phyloP scores from a whole-genome alignment of 1,140 invertebrate genomes.

The Phocides pigmalion region DNA sequence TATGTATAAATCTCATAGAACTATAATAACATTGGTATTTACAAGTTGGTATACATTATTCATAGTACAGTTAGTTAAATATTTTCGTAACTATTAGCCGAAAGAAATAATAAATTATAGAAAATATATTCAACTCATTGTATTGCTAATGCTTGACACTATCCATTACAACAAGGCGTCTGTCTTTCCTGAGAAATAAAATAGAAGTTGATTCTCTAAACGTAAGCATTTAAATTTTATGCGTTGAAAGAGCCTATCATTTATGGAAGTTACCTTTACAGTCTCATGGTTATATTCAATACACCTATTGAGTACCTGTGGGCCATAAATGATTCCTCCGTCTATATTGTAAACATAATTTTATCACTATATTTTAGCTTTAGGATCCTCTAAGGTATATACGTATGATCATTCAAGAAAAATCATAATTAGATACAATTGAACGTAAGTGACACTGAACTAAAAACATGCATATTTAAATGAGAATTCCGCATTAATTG shows the following conservation, averaged over 20 bases:
- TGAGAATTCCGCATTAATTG: slow-evolving; percentile 20
- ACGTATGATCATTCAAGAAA: too few relatives aligned
- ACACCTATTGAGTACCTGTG: background rate
- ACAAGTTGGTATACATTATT: too few relatives aligned
- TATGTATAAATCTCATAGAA: too few relatives aligned
- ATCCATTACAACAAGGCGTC: background rate
- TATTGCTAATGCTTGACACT: background rate
- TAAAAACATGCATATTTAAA: slow-evolving; percentile 5
- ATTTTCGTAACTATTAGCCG: too few relatives aligned
- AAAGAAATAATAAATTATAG: too few relatives aligned
- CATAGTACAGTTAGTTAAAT: too few relatives aligned
- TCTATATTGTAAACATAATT: background rate
- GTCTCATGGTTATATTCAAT: background rate
- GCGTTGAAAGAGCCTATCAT: background rate
- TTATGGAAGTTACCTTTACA: background rate
- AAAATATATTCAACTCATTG: too few relatives aligned
- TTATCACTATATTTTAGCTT: too few relatives aligned
- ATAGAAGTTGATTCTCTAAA: background rate
- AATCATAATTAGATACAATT: too few relatives aligned
- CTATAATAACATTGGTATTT: too few relatives aligned
- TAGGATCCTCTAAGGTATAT: too few relatives aligned
- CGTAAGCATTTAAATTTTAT: background rate
- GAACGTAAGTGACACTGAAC: too few relatives aligned
- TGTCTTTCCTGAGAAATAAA: background rate
- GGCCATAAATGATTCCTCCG: background rate